phyloP scores from a whole-genome alignment of 1,140 invertebrate species.

The Acyrthosiphon pisum region DNA sequence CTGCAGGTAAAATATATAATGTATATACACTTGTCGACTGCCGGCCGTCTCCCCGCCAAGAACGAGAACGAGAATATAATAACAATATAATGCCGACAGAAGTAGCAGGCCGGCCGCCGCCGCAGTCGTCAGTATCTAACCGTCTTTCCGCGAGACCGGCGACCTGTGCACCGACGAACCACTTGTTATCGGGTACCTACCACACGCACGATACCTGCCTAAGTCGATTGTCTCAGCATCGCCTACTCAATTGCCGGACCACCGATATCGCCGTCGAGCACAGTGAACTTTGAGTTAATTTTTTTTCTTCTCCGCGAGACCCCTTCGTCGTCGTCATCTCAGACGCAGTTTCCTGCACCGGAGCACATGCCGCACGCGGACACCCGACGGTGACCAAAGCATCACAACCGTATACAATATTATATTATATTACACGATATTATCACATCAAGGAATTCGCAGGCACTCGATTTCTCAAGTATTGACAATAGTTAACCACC shows the following conservation, averaged over 20 bases:
- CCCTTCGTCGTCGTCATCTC: too few relatives aligned
- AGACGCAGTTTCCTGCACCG: neutral
- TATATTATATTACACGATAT: too few relatives aligned
- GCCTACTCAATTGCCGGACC: neutral
- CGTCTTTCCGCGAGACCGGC: neutral
- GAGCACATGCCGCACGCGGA: too few relatives aligned
- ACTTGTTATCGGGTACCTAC: neutral
- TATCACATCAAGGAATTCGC: too few relatives aligned
- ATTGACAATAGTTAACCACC: neutral
- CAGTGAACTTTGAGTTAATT: neutral
- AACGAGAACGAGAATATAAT: neutral
- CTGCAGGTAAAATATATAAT: neutral
- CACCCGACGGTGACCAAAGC: too few relatives aligned
- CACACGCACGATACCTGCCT: neutral
- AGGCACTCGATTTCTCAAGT: neutral
- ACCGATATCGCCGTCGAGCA: neutral
- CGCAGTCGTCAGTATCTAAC: neutral
- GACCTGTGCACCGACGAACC: neutral
- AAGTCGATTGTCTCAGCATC: neutral
- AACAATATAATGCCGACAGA: neutral
- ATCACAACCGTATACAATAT: neutral
- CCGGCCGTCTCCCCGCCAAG: conserved; percentile 5
- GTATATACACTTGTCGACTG: neutral
- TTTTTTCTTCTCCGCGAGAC: neutral
- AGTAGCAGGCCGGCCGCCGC: neutral